Evolutionary conservation across 2,888 invertebrate species (phyloP).

Genomic region (Zelleria hepariella): DNA sequence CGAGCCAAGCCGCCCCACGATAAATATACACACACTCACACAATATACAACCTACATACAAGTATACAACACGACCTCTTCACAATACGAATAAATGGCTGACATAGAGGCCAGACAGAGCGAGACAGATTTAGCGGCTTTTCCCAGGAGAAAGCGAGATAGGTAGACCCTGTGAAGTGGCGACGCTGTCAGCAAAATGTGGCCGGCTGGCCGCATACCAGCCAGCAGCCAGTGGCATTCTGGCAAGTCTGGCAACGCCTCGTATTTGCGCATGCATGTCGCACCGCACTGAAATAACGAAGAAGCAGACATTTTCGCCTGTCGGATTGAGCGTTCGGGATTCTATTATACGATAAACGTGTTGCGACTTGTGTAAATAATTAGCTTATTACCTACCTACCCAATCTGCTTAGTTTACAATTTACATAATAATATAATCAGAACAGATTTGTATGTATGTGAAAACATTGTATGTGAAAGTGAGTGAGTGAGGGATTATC

Average conservation of each 20-base stretch:
- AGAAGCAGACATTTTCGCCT: background rate
- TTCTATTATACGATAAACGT: background rate
- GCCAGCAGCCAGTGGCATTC: background rate
- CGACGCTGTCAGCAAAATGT: background rate
- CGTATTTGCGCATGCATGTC: background rate
- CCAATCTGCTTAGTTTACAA: too few species aligned
- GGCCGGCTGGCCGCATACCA: background rate
- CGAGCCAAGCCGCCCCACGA: slow-evolving; percentile 24
- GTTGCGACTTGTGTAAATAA: too few species aligned
- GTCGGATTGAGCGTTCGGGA: background rate
- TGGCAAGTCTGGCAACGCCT: background rate
- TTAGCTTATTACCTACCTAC: background rate
- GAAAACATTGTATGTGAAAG: background rate
- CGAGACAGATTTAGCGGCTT: background rate
- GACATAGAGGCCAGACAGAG: background rate
- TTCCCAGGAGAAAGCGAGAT: background rate
- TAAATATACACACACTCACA: background rate
- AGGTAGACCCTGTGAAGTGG: background rate
- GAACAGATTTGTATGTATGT: background rate
- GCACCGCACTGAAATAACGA: background rate
- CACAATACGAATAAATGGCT: background rate
- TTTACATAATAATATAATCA: background rate
- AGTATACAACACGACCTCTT: background rate
- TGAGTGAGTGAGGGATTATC: background rate
- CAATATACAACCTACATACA: background rate